Evolutionary conservation across 2,888 invertebrate species (phyloP).

Genomic region (Harpagoxenus sublaevis): DNA sequence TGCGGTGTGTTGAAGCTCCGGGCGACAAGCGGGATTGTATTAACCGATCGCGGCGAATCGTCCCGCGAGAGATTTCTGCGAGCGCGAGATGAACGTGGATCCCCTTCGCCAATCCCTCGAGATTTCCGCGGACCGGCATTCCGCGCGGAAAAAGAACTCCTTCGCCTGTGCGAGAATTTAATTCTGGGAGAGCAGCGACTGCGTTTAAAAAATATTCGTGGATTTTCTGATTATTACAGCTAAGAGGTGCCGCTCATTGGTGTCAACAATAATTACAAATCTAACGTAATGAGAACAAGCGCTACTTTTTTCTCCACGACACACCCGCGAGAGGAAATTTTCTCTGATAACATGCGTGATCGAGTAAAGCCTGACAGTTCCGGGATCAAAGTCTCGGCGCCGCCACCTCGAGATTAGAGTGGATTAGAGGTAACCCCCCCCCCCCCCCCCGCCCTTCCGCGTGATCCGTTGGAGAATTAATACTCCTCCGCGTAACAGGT

Average conservation of each 20-base stretch:
- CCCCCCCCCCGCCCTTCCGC: too few relatives aligned
- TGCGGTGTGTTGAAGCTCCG: conserved; percentile 53
- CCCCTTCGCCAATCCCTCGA: conserved; percentile 29
- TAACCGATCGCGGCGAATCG: conserved; percentile 67
- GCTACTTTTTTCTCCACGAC: neutral
- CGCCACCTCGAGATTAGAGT: neutral
- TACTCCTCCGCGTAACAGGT: conserved; percentile 35
- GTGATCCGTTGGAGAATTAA: conserved; percentile 27
- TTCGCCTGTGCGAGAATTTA: conserved; percentile 26
- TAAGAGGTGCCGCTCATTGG: neutral
- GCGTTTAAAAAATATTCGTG: conserved; percentile 3
- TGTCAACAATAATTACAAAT: neutral
- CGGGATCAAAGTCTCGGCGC: neutral
- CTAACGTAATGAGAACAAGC: neutral
- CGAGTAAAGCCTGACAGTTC: neutral
- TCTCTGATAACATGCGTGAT: neutral
- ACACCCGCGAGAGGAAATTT: neutral
- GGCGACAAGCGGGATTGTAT: conserved; percentile 70
- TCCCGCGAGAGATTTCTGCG: conserved; percentile 56
- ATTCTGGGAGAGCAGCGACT: neutral
- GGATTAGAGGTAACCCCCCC: neutral
- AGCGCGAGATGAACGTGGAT: conserved; percentile 34
- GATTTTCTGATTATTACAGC: neutral
- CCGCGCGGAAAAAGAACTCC: conserved; percentile 19
- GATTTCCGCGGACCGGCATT: conserved; percentile 31